phyloP scores from a whole-genome alignment of 2,888 invertebrate species.

The Cristatella mucedo region DNA sequence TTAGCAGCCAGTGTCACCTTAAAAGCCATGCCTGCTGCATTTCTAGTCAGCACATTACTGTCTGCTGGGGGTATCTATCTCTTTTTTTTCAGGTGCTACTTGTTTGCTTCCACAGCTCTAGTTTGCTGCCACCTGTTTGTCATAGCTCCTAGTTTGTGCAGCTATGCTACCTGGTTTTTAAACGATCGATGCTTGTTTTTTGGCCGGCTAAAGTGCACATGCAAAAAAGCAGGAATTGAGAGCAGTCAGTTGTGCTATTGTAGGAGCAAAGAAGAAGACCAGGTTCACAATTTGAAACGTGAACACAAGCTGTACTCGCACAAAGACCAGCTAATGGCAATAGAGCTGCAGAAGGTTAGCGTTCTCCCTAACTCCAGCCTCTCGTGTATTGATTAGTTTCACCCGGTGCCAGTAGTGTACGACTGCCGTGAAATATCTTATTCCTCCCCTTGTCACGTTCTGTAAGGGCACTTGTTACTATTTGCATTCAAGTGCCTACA shows the following conservation, averaged over 20 bases:
- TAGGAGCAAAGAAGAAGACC: constrained; percentile 18
- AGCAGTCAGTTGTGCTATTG: no score
- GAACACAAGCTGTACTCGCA: constrained; percentile 93
- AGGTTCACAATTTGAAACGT: constrained; percentile 57
- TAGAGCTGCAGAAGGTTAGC: constrained; percentile 60
- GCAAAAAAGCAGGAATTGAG: no score
- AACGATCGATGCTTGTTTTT: constrained; percentile 8
- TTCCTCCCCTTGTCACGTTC: no score
- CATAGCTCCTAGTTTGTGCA: background rate
- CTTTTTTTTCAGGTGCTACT: no score
- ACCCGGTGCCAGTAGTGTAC: background rate
- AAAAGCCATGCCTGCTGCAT: no score
- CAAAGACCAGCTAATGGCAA: constrained; percentile 85
- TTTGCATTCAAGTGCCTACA: no score
- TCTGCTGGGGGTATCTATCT: no score
- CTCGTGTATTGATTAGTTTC: background rate
- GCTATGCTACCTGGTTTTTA: background rate
- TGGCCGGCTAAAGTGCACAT: no score
- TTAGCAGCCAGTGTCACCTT: no score
- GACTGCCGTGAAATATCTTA: constrained; percentile 1
- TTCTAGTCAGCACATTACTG: no score
- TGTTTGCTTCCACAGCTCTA: no score
- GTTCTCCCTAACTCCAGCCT: background rate
- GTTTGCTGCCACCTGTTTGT: background rate
- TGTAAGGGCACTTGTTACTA: no score